Percentiles rank a stretch among this genome's conserved stretches.
phyloP scores from a whole-genome alignment of 2,888 invertebrate genomes.

The Pterostichus madidus region DNA sequence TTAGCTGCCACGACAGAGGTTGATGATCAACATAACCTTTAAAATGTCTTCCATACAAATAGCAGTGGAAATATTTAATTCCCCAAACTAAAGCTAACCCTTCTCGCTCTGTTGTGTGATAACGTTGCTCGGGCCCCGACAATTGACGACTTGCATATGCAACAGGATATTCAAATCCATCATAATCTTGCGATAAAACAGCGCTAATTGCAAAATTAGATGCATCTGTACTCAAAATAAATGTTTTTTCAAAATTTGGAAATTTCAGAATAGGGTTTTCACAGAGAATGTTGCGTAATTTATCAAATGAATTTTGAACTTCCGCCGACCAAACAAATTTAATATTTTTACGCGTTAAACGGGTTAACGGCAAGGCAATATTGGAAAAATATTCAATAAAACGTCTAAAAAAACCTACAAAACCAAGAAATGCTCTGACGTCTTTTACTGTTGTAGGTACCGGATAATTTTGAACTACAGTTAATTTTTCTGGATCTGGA shows the following conservation, averaged over 20 bases:
- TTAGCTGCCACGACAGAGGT: constrained; percentile 68
- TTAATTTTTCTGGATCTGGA: too few relatives aligned
- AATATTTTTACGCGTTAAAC: not conserved
- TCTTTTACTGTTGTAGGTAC: too few relatives aligned
- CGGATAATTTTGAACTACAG: too few relatives aligned
- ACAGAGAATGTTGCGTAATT: not conserved
- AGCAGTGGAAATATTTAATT: constrained; percentile 68
- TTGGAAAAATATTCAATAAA: too few relatives aligned
- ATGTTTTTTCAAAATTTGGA: not conserved
- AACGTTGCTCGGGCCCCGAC: not conserved
- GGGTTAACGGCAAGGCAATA: not conserved
- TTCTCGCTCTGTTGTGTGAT: constrained; percentile 63
- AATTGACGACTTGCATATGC: constrained; percentile 16
- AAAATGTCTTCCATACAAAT: constrained; percentile 67
- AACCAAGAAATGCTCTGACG: too few relatives aligned
- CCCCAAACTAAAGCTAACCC: constrained; percentile 68
- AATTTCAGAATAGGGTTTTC: constrained; percentile 3
- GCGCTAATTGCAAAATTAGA: too few relatives aligned
- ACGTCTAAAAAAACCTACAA: too few relatives aligned
- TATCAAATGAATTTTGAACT: not conserved
- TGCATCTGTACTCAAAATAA: not conserved
- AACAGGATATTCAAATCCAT: constrained; percentile 34
- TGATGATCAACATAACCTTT: constrained; percentile 68
- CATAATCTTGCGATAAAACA: too few relatives aligned
- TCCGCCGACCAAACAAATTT: not conserved